Percentiles rank a stretch among this genome's conserved stretches.
Evolutionary conservation across 2,797 vertebrate genomes (phyloP).

Genomic region (Triplophysa bombifrons): DNA sequence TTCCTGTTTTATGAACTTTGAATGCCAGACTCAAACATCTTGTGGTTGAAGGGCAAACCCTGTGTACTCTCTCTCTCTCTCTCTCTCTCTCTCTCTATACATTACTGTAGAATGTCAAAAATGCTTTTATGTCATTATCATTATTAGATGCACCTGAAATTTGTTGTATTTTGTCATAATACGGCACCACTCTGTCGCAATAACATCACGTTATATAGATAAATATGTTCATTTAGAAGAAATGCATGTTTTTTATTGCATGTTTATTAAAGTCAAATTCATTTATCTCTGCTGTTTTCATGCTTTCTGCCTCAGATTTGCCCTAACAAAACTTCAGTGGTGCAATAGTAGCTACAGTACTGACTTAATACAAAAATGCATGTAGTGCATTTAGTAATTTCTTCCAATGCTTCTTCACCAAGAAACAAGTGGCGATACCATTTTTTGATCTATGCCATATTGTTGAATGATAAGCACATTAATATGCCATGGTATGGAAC

Average conservation of each 20-base stretch:
- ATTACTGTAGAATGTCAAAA: not conserved
- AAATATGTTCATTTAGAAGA: not conserved
- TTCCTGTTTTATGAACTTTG: conserved; percentile 47
- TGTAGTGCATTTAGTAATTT: no score
- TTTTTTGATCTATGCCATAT: no score
- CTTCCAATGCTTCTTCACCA: no score
- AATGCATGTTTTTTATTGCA: not conserved
- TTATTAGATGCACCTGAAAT: conserved; percentile 25
- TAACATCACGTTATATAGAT: not conserved
- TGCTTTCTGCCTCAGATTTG: not conserved
- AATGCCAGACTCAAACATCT: not conserved
- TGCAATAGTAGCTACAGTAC: no score
- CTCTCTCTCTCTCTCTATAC: no score
- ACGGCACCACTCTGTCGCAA: conserved; percentile 1
- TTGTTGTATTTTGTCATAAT: not conserved
- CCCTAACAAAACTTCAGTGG: no score
- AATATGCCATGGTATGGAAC: not conserved
- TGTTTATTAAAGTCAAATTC: not conserved
- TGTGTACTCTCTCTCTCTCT: not conserved
- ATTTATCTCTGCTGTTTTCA: not conserved
- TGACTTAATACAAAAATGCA: no score
- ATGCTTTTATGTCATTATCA: not conserved
- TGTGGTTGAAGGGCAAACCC: not conserved
- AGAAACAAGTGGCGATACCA: no score
- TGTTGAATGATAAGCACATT: no score